A percentile compares a stretch with the other conserved stretches of the same genome.
These are phyloP conservation scores for Sebastes diaconus DNA, from an alignment of 2,797 vertebrate genomes.

Conservation along the genomic window DNA sequence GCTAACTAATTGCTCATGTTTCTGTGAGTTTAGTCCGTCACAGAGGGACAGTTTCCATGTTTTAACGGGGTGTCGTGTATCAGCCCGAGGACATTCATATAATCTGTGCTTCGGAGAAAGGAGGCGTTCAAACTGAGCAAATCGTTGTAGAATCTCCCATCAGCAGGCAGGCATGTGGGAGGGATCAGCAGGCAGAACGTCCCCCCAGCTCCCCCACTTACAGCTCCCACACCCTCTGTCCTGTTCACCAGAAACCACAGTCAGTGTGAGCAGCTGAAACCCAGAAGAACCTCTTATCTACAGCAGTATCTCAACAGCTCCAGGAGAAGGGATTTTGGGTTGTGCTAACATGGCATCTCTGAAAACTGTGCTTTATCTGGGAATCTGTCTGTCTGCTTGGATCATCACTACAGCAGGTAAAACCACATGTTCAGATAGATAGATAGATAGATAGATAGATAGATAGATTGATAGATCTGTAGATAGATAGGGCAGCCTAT, in stretches of 20 bases:
- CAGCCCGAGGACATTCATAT: not conserved
- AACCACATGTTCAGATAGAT: not conserved
- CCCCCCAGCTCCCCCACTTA: slow-evolving; percentile 11
- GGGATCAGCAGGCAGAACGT: slow-evolving; percentile 29
- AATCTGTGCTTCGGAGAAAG: not conserved
- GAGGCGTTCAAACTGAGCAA: not conserved
- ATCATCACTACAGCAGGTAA: slow-evolving; percentile 54
- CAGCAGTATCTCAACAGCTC: not conserved
- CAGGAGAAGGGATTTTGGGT: not conserved
- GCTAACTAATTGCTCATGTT: not conserved
- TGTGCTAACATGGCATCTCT: slow-evolving; percentile 26
- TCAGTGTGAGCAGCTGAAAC: not conserved
- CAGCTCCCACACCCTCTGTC: slow-evolving; percentile 7
- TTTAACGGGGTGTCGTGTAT: not conserved
- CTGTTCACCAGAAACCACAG: not conserved
- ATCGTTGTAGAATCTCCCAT: not conserved
- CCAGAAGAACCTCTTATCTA: not conserved
- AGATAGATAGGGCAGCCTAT: not conserved
- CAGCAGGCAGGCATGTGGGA: slow-evolving; percentile 44
- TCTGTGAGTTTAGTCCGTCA: not conserved
- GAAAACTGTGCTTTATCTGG: slow-evolving; percentile 29
- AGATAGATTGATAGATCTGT: not conserved
- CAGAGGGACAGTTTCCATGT: not conserved
- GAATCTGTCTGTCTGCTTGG: slow-evolving; percentile 34
- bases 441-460: not conserved